Evolutionary conservation across 2,888 invertebrate genomes (phyloP).

Genomic region (Leptopilina drosophilae): DNA sequence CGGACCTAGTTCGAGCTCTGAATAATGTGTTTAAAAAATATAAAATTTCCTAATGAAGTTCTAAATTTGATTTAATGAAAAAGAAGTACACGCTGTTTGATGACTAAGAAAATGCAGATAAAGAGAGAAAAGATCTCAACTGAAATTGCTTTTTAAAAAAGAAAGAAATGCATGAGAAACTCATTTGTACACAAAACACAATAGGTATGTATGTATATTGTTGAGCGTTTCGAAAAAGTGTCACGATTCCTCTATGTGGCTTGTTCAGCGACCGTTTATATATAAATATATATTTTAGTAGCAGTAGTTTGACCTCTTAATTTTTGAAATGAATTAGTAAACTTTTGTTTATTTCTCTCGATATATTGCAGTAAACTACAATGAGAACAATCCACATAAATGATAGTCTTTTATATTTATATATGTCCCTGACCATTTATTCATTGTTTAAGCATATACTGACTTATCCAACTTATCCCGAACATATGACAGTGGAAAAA

Average conservation of each 20-base stretch:
- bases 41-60: too few species aligned
- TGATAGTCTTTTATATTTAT: constrained; percentile 54
- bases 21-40: too few species aligned
- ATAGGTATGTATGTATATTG: constrained; percentile 37
- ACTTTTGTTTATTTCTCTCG: constrained; percentile 24
- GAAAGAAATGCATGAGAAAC: not conserved
- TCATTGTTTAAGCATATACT: constrained; percentile 69
- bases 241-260: constrained; percentile 70
- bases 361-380: constrained; percentile 2
- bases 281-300: constrained; percentile 57
- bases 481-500: constrained; percentile 59
- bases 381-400: constrained; percentile 72
- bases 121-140: too few species aligned
- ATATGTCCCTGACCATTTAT: constrained; percentile 73
- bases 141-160: not conserved
- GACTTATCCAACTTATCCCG: constrained; percentile 69
- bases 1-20: too few species aligned
- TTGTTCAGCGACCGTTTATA: constrained; percentile 69
- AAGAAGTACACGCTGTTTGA: too few species aligned
- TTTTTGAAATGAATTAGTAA: constrained; percentile 43
- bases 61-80: too few species aligned
- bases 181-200: not conserved
- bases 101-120: too few species aligned
- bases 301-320: constrained; percentile 17
- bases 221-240: constrained; percentile 70